Evolutionary conservation across 2,113 vertebrate species (phyloP).

Genomic region (Rhagologus leucostigma): DNA sequence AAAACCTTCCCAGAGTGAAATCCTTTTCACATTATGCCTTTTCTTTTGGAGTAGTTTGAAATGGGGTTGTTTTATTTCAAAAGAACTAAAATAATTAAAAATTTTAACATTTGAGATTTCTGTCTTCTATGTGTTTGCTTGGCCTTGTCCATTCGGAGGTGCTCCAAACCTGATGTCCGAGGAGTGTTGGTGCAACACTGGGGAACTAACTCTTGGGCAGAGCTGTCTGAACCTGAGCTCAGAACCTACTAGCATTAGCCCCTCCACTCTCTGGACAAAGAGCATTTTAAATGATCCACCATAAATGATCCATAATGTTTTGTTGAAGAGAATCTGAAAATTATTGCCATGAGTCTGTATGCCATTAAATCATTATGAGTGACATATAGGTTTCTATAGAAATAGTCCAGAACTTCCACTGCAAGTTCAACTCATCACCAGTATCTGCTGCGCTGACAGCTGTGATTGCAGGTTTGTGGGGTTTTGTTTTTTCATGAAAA

Average conservation of each 20-base stretch:
- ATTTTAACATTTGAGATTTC: background rate
- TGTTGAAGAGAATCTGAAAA: background rate
- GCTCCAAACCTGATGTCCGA: background rate
- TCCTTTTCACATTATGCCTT: background rate
- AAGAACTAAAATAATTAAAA: background rate
- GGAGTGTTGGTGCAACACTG: background rate
- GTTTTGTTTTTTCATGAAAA: background rate
- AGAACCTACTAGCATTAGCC: background rate
- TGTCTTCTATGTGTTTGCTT: background rate
- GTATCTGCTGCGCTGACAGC: background rate
- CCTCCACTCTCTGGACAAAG: background rate
- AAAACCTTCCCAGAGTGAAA: background rate
- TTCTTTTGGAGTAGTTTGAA: background rate
- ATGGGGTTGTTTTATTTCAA: background rate
- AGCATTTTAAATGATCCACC: background rate
- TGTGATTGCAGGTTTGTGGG: background rate
- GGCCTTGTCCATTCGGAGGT: background rate
- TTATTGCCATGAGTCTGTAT: background rate
- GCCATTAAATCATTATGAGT: background rate
- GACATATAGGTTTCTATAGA: background rate
- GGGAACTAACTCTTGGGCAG: background rate
- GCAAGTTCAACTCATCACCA: background rate
- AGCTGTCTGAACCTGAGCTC: background rate
- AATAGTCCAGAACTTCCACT: background rate
- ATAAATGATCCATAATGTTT: background rate